These are phyloP conservation scores for Morelia viridis DNA, from an alignment of 2,797 vertebrate species.

Conservation along the genomic window DNA sequence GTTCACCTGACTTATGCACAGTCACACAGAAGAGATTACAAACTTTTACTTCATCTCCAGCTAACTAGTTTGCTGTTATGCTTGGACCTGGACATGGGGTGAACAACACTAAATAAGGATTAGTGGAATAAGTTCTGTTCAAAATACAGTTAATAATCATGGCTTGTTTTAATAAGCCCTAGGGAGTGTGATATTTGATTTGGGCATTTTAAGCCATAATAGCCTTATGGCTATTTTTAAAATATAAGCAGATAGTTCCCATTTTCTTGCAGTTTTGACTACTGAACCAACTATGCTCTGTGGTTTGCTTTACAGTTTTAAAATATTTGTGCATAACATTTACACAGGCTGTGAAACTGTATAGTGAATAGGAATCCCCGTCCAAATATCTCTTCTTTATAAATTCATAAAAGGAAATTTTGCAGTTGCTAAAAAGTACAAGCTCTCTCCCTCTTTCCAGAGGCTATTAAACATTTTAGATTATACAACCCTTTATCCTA, in stretches of 20 bases:
- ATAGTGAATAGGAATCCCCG: background rate
- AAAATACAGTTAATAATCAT: background rate
- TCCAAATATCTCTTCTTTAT: slow-evolving; percentile 11
- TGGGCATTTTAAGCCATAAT: background rate
- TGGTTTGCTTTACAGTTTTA: background rate
- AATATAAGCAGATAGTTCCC: background rate
- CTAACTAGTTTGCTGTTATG: background rate
- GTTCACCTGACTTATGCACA: background rate
- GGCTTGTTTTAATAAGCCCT: background rate
- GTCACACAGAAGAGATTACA: background rate
- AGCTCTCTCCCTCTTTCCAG: background rate
- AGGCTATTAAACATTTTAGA: slow-evolving; percentile 9
- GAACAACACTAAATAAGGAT: background rate
- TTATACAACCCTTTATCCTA: slow-evolving; percentile 1
- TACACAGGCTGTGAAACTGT: background rate
- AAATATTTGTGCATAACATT: background rate
- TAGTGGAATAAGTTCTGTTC: background rate
- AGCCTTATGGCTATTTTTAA: background rate
- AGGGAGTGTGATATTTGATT: background rate
- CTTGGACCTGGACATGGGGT: background rate
- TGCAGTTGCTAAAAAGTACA: slow-evolving; percentile 31
- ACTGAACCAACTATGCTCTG: background rate
- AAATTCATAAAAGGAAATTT: slow-evolving; percentile 11
- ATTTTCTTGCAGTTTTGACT: background rate
- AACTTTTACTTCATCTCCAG: background rate